Evolutionary conservation across 2,113 vertebrate species (phyloP), one percentile per base, ranked within the genome.

Genomic region (Petrocephalus microphthalmus): DNA sequence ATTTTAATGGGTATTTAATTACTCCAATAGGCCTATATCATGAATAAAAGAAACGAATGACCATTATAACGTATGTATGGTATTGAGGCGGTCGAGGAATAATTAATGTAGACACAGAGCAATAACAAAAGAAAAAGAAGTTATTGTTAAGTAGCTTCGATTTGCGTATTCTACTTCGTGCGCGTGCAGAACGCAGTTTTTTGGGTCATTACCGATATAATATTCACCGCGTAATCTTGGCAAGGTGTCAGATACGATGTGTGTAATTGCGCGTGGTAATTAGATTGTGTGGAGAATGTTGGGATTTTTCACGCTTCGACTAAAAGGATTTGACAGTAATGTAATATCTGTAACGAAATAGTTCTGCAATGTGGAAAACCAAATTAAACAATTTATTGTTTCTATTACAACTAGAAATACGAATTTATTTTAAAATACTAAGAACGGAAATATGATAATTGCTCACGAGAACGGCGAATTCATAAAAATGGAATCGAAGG

Each of bases 261-360:
- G 71, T 42, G 71, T 78, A 67, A 67, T 78, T 78, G 71, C 33
- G 71, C 71, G 71, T 78, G 33, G 71, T 78, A 78, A 78, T 78
- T 78, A 78, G 71, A 78, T 78, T 78, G 71, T 19, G 71, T 33
- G 71, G 71, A 78, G 29, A 78, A 78, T 78, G 33, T 78, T 78
- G 71, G 71, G 33, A 42, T 78, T 13, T 78, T 78, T 78, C 33
- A 42, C 33, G 71, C 71, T 37, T 78, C 71, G 33, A 78, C 71
- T 78, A 78, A 67, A 67, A 67, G 33, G 33, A 78, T 42, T 78
- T 78, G 71, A 42, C 71, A 78, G 71, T 78, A 78, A 78, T 78
- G 33, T 42, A 78, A 78, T 78, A 51, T 25, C 81, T 84, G 45
- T 84, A 84, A 84, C 20, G 47, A n/a, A n/a, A 84, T 47, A 84